Evolutionary conservation across 2,797 vertebrate species (phyloP).

Genomic region (Hirundo rustica): DNA sequence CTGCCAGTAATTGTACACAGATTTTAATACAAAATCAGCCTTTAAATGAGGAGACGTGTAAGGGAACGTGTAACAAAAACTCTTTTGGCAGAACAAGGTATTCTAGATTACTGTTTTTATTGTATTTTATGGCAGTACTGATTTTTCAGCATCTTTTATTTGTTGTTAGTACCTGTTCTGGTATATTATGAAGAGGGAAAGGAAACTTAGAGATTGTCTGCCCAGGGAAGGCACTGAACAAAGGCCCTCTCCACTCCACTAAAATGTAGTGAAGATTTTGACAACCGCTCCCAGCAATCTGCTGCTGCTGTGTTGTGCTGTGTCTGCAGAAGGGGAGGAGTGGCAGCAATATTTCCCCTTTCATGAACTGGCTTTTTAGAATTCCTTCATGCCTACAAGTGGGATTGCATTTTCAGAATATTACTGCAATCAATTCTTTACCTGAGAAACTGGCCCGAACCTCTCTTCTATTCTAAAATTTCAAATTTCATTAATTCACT

Average conservation of each 20-base stretch:
- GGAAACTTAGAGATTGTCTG: neutral
- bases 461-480: neutral
- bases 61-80: neutral
- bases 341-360: neutral
- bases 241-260: neutral
- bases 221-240: neutral
- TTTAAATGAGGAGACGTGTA: neutral
- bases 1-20: accelerated
- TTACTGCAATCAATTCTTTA: neutral
- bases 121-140: neutral
- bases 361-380: neutral
- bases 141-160: neutral
- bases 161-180: neutral
- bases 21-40: neutral
- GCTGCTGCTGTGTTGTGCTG: neutral
- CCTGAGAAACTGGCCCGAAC: neutral
- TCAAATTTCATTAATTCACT: neutral
- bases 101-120: neutral
- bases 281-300: neutral
- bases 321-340: neutral
- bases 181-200: neutral
- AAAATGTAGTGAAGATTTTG: neutral
- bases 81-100: neutral
- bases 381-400: neutral
- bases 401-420: neutral